These are phyloP conservation scores for Amblyornis subalaris DNA, from an alignment of 2,113 vertebrate species.

Conservation along the genomic window DNA sequence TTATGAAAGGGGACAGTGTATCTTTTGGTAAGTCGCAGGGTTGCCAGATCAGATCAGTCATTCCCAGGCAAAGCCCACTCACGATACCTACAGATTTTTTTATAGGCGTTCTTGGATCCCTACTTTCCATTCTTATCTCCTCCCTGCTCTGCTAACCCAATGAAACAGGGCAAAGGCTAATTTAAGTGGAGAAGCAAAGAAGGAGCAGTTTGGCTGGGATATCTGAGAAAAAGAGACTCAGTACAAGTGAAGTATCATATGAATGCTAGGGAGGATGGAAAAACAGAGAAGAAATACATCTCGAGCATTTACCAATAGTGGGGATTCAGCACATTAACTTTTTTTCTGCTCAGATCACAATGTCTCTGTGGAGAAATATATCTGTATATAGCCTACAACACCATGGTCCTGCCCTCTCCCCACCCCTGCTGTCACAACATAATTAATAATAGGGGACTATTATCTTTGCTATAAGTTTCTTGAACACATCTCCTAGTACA, in stretches of 20 bases:
- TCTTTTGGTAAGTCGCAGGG: not conserved
- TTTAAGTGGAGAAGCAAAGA: not conserved
- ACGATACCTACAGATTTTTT: not conserved
- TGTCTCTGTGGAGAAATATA: not conserved
- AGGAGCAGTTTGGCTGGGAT: not conserved
- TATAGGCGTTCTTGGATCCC: not conserved
- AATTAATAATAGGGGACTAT: not conserved
- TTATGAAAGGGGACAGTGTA: not conserved
- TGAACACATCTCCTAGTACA: not conserved
- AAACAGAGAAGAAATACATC: not conserved
- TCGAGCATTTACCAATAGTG: not conserved
- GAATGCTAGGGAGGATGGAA: not conserved
- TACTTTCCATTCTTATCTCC: not conserved
- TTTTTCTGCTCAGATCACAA: not conserved
- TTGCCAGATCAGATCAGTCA: not conserved
- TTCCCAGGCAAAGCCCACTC: not conserved
- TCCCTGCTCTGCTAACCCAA: not conserved
- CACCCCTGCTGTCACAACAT: not conserved
- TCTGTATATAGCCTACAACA: not conserved
- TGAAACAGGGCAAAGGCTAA: not conserved
- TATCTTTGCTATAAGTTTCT: not conserved
- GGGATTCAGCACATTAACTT: fast-evolving
- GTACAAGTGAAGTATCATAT: not conserved
- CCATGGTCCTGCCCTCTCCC: not conserved
- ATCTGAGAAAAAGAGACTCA: not conserved